phyloP scores from a whole-genome alignment of 2,113 vertebrate genomes.

The Sisor rabdophorus region DNA sequence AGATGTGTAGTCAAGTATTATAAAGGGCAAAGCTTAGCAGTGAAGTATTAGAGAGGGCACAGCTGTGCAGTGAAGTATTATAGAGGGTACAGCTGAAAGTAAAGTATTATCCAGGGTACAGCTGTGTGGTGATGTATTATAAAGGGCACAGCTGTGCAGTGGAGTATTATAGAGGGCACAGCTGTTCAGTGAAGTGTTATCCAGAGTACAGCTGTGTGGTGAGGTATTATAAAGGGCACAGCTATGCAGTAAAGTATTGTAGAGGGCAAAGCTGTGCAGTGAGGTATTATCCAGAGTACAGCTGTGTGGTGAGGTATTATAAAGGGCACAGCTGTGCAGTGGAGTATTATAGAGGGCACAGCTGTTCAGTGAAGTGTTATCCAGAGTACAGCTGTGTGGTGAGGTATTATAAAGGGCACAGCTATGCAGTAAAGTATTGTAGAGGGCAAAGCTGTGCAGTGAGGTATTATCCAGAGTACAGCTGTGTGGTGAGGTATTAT shows the following conservation, averaged over 20 bases:
- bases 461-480: neutral
- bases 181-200: neutral
- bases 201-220: neutral
- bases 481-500: neutral
- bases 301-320: neutral
- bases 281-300: neutral
- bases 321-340: neutral
- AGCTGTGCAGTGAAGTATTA: neutral
- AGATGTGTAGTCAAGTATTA: neutral
- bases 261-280: neutral
- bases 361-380: neutral
- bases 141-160: neutral
- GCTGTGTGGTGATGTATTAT: neutral
- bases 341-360: neutral
- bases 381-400: neutral
- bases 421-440: neutral
- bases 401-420: neutral
- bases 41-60: neutral
- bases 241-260: neutral
- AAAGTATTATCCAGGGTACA: neutral
- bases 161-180: neutral
- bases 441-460: neutral
- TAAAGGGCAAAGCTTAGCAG: neutral
- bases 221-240: neutral
- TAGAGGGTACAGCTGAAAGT: neutral